Evolutionary conservation across 1,140 invertebrate genomes (phyloP).

Genomic region (Drosophila paulistorum): DNA sequence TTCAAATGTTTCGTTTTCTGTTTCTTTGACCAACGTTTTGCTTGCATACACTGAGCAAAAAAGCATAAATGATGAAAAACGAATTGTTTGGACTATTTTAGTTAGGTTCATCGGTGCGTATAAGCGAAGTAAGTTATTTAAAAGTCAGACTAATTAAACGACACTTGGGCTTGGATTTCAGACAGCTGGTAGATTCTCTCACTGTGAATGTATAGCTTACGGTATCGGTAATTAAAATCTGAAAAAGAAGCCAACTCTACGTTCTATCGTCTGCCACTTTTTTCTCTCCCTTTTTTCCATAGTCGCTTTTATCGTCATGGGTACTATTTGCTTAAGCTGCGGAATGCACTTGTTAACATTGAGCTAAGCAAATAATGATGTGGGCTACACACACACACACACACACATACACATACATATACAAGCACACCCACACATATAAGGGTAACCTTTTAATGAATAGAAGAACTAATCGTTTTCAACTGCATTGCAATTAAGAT

Average conservation of each 20-base stretch:
- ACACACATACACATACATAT: conserved; percentile 12
- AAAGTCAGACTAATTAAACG: conserved; percentile 74
- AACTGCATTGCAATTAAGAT: conserved; percentile 61
- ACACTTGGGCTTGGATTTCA: conserved; percentile 47
- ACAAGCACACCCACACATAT: background rate
- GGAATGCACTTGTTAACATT: conserved; percentile 61
- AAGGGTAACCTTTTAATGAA: conserved; percentile 64
- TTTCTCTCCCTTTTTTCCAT: background rate
- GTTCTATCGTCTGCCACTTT: conserved; percentile 8
- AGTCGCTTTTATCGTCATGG: conserved; percentile 15
- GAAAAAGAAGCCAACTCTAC: conserved; percentile 58
- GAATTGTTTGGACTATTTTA: background rate
- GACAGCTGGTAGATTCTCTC: conserved; percentile 21
- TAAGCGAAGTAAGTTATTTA: conserved; percentile 65
- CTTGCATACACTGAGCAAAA: conserved; percentile 44
- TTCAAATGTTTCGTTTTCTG: conserved; percentile 28
- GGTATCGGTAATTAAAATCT: conserved; percentile 80
- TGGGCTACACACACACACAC: conserved; percentile 37
- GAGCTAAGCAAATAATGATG: conserved; percentile 73
- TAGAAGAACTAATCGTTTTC: conserved; percentile 74
- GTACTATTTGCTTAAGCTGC: conserved; percentile 73
- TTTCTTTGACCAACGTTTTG: conserved; percentile 22
- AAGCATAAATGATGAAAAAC: background rate
- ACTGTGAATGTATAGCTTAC: conserved; percentile 44
- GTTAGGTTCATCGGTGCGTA: conserved; percentile 61